These are phyloP conservation scores for Chymomyza costata DNA, from an alignment of 1,140 invertebrate species.

Conservation along the genomic window DNA sequence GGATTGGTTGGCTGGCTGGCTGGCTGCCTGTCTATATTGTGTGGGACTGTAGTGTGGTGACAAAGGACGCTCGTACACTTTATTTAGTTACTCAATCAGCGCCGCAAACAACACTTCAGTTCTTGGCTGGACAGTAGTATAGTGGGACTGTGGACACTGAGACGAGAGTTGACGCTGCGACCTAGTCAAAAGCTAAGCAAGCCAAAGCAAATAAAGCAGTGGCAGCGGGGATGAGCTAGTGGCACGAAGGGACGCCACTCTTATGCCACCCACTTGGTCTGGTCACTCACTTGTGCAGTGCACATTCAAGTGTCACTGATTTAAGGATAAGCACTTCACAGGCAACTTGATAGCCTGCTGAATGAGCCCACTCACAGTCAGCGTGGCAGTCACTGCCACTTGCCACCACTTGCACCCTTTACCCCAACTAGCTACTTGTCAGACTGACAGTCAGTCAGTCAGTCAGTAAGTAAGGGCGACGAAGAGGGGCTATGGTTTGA, in stretches of 20 bases:
- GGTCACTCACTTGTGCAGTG: conserved; percentile 67
- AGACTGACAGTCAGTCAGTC: conserved; percentile 8
- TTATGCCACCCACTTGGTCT: conserved; percentile 60
- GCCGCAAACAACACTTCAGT: conserved; percentile 57
- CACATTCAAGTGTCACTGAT: conserved; percentile 72
- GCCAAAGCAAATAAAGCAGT: conserved; percentile 56
- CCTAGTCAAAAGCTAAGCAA: conserved; percentile 21
- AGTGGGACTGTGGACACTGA: conserved; percentile 39
- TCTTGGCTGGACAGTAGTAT: conserved; percentile 45
- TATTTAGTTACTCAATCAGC: conserved; percentile 66
- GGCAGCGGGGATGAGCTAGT: conserved; percentile 30
- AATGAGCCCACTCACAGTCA: conserved; percentile 24
- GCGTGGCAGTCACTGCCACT: background rate
- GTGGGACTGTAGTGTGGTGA: no score
- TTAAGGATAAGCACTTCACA: conserved; percentile 73
- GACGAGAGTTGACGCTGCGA: no score
- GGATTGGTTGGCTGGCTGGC: no score
- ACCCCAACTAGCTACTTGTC: no score
- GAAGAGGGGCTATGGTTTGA: conserved; percentile 26
- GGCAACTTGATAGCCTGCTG: conserved; percentile 62
- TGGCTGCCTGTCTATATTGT: no score
- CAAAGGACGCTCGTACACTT: conserved; percentile 35
- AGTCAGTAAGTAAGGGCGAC: conserved; percentile 9
- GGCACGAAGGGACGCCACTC: conserved; percentile 2
- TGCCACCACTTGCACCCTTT: conserved; percentile 8